Evolutionary conservation across 2,113 vertebrate genomes (phyloP).

Genomic region (Herpetotheres cachinnans): DNA sequence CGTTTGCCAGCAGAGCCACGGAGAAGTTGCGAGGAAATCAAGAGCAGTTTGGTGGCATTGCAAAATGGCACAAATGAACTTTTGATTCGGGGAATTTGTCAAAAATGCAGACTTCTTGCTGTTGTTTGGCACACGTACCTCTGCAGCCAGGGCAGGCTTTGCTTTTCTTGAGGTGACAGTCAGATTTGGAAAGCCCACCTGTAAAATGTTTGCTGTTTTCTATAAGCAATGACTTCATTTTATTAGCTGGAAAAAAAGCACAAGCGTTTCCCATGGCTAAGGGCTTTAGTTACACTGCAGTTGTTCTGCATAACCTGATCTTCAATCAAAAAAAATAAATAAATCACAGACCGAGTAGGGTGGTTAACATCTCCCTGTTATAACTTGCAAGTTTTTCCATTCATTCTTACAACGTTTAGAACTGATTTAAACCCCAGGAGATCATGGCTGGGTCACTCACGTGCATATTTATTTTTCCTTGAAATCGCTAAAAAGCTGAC

Average conservation of each 20-base stretch:
- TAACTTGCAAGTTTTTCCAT: neutral
- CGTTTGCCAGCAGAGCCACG: neutral
- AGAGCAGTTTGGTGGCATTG: neutral
- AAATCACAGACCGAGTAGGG: neutral
- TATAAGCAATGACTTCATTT: slow-evolving; percentile 14
- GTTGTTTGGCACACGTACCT: neutral
- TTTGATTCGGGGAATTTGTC: neutral
- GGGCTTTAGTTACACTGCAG: slow-evolving; percentile 39
- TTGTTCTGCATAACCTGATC: slow-evolving; percentile 33
- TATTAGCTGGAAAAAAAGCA: neutral
- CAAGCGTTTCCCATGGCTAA: neutral
- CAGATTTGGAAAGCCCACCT: neutral
- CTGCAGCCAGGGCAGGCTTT: neutral
- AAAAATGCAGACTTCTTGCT: neutral
- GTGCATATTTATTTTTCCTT: neutral
- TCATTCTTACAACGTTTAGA: neutral
- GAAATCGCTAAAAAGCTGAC: neutral
- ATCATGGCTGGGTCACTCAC: neutral
- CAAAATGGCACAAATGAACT: neutral
- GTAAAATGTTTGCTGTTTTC: neutral
- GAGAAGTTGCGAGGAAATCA: neutral
- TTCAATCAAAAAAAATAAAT: neutral
- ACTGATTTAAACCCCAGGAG: neutral
- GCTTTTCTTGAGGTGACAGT: neutral
- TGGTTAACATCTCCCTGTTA: neutral